phyloP scores from a whole-genome alignment of 2,797 vertebrate genomes.

The Cossypha heuglini region DNA sequence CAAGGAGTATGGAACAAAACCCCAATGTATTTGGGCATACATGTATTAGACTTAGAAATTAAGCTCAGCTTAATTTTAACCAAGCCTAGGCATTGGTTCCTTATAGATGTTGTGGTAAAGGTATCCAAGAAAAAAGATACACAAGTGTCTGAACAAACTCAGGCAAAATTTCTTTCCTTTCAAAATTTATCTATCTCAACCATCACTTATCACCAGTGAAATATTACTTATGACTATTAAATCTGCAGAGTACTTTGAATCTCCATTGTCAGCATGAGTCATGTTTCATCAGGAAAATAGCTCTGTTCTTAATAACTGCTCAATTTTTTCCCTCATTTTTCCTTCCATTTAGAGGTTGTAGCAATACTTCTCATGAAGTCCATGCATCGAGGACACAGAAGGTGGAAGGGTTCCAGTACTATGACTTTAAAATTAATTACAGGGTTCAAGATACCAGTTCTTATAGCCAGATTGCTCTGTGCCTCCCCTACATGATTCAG shows the following conservation, averaged over 20 bases:
- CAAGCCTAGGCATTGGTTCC: neutral
- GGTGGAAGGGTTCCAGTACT: neutral
- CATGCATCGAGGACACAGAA: neutral
- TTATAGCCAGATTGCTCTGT: neutral
- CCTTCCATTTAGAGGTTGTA: neutral
- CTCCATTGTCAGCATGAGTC: constrained; percentile 14
- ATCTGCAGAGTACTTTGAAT: constrained; percentile 25
- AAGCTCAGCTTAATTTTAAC: neutral
- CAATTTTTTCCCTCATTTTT: constrained; percentile 6
- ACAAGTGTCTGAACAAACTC: neutral
- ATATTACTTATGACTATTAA: constrained; percentile 42
- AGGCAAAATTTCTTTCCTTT: neutral
- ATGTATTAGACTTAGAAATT: neutral
- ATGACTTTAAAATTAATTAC: constrained; percentile 9
- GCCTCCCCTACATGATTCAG: neutral
- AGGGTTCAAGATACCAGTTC: neutral
- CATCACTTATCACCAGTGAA: constrained; percentile 23
- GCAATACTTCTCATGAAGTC: neutral
- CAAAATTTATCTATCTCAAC: constrained; percentile 3
- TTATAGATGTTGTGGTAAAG: neutral
- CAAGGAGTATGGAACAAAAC: neutral
- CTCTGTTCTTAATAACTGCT: constrained; percentile 10
- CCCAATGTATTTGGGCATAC: rapidly evolving
- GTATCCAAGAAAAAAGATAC: neutral
- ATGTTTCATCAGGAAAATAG: constrained; percentile 46